Percentiles rank a stretch among this genome's conserved stretches.
Conservation (phyloP, 2,113 vertebrate species). For the Petaurus breviceps region DNA sequence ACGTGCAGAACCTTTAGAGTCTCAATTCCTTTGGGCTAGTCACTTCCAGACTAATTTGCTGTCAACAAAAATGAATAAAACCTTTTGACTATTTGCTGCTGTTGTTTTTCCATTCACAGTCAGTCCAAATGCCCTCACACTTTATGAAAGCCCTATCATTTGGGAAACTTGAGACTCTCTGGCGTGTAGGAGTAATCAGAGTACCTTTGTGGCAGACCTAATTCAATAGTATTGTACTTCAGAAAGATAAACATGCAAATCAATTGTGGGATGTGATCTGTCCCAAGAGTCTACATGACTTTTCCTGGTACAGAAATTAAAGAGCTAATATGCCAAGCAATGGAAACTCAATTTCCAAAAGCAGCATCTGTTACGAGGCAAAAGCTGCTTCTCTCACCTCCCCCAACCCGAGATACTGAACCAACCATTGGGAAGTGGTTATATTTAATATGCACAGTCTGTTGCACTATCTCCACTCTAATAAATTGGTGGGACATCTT, state of each 20-base stretch:
- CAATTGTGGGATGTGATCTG: not conserved
- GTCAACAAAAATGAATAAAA: not conserved
- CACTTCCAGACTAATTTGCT: not conserved
- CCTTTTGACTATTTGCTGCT: not conserved
- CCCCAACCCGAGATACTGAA: constrained; percentile 30
- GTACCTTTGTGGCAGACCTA: not conserved
- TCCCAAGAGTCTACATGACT: not conserved
- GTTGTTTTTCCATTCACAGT: not conserved
- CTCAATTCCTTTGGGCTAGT: not conserved
- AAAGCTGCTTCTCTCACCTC: constrained; percentile 51
- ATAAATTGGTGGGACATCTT: constrained; percentile 71
- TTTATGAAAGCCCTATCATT: rapidly evolving
- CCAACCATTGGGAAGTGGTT: constrained; percentile 51
- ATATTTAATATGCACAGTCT: constrained; percentile 62
- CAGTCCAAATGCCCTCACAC: not conserved
- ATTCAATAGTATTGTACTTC: not conserved
- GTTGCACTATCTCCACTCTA: constrained; percentile 52
- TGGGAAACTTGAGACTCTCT: not conserved
- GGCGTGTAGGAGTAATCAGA: rapidly evolving
- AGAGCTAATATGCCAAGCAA: rapidly evolving
- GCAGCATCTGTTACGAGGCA: constrained; percentile 48
- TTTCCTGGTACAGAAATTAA: not conserved
- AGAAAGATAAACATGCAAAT: not conserved
- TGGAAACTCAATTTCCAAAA: constrained; percentile 51
- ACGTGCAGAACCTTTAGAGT: not conserved